Conservation (phyloP, 1,140 invertebrate genomes). For the Gonioctena quinquepunctata region DNA sequence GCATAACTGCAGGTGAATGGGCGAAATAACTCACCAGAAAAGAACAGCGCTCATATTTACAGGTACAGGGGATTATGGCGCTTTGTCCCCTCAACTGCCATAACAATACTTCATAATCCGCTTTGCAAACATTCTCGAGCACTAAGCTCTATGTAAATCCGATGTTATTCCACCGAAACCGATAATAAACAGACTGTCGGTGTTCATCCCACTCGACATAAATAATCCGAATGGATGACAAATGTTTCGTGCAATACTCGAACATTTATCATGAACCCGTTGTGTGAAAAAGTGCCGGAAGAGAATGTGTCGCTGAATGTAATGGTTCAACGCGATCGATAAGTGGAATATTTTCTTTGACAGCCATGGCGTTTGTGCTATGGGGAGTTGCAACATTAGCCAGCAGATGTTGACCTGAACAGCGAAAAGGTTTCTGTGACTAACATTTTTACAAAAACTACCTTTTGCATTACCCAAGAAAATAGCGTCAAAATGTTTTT, state of each 20-base stretch:
- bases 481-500: too few species aligned
- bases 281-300: slow-evolving; percentile 32
- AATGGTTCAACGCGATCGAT: slow-evolving; percentile 37
- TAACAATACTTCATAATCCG: slow-evolving; percentile 15
- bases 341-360: slow-evolving; percentile 24
- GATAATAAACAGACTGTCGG: neutral
- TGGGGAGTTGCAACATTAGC: neutral
- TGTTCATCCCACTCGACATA: neutral
- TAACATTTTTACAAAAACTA: too few species aligned
- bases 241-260: slow-evolving; percentile 31
- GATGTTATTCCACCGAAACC: neutral
- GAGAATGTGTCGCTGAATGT: slow-evolving; percentile 30
- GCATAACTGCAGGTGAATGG: neutral
- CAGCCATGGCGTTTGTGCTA: slow-evolving; percentile 8
- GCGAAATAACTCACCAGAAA: neutral
- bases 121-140: slow-evolving; percentile 1
- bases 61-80: slow-evolving; percentile 10
- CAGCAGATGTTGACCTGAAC: too few species aligned
- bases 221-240: slow-evolving; percentile 24
- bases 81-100: slow-evolving; percentile 1
- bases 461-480: too few species aligned
- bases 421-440: too few species aligned
- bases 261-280: slow-evolving; percentile 25
- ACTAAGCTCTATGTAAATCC: neutral
- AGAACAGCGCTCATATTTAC: neutral